Evolutionary conservation across 1,140 invertebrate genomes (phyloP).

Genomic region (Aphis gossypii): DNA sequence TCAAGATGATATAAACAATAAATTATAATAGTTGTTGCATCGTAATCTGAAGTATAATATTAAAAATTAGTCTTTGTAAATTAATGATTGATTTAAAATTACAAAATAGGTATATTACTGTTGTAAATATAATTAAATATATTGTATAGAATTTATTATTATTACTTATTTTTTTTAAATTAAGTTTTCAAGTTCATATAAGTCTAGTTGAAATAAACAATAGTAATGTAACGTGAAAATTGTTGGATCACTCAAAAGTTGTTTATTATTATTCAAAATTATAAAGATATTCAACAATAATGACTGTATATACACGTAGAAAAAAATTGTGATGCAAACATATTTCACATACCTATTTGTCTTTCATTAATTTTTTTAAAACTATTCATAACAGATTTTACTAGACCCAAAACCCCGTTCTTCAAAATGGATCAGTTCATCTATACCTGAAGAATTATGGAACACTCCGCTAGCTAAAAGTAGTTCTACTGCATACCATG

Average conservation of each 20-base stretch:
- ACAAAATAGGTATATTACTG: too few relatives aligned
- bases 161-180: not conserved
- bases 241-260: not conserved
- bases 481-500: conserved; percentile 91
- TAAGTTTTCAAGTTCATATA: too few relatives aligned
- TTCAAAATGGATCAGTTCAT: conserved; percentile 88
- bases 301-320: not conserved
- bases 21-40: too few relatives aligned
- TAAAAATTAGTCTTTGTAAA: too few relatives aligned
- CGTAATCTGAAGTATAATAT: too few relatives aligned
- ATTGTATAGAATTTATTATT: too few relatives aligned
- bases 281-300: not conserved
- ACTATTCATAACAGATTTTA: conserved; percentile 69
- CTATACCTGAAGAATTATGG: conserved; percentile 88
- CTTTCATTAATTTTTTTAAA: not conserved
- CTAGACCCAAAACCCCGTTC: conserved; percentile 79
- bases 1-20: too few relatives aligned
- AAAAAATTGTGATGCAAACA: not conserved
- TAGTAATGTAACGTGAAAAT: not conserved
- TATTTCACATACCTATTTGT: not conserved
- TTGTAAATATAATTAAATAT: too few relatives aligned
- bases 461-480: conserved; percentile 75
- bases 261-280: not conserved
- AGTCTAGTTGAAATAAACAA: too few relatives aligned
- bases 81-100: too few relatives aligned